Evolutionary conservation across 2,888 invertebrate species (phyloP).

Genomic region (Parnassius apollo): DNA sequence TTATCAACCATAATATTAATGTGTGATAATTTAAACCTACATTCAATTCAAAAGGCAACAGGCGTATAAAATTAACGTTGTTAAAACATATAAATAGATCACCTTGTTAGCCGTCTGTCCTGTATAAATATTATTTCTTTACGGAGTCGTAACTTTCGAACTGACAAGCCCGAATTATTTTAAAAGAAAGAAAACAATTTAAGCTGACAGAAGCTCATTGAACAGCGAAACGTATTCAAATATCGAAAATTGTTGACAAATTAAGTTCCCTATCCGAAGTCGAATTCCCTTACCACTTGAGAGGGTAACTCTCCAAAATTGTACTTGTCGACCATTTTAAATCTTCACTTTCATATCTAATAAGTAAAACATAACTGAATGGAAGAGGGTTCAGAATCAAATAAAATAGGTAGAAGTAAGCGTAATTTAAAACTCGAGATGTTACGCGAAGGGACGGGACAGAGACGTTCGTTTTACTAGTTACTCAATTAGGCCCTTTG

Average conservation of each 20-base stretch:
- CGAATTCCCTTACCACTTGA: conserved; percentile 78
- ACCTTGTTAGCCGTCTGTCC: conserved; percentile 21
- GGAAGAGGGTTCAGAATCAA: conserved; percentile 39
- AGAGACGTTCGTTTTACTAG: conserved; percentile 79
- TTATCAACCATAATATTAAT: too few relatives aligned
- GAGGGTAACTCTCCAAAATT: conserved; percentile 70
- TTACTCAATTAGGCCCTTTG: conserved; percentile 83
- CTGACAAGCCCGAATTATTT: conserved; percentile 50
- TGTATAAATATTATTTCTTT: conserved; percentile 22
- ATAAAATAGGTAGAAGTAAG: conserved; percentile 25
- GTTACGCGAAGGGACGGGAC: conserved; percentile 70
- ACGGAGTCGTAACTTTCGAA: conserved; percentile 7
- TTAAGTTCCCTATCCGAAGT: conserved; percentile 74
- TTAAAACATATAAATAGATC: conserved; percentile 11
- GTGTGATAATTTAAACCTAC: too few relatives aligned
- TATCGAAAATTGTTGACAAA: conserved; percentile 82
- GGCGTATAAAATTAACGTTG: neutral
- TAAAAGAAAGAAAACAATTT: conserved; percentile 73
- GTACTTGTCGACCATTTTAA: conserved; percentile 49
- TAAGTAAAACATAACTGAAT: conserved; percentile 14
- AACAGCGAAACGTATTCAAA: conserved; percentile 79
- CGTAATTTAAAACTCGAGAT: conserved; percentile 43
- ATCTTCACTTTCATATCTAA: neutral
- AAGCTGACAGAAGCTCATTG: conserved; percentile 78
- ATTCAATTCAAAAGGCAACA: neutral